A percentile compares a stretch with the other conserved stretches of the same genome.
Conservation (phyloP, 1,140 invertebrate species). For the Archivesica marissinica region DNA sequence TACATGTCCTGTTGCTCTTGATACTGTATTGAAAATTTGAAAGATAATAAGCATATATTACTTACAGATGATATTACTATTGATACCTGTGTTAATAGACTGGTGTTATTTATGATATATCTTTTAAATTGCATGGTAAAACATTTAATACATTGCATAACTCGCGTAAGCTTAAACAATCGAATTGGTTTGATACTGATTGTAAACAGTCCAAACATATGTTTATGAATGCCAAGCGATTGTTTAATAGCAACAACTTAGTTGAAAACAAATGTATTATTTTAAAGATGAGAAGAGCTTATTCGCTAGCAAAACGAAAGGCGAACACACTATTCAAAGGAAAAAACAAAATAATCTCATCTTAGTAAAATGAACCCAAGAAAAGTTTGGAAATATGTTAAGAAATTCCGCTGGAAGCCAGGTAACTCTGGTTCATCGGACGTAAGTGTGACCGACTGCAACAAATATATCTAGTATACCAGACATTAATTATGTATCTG, state of each 20-base stretch:
- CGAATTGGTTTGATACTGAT: neutral
- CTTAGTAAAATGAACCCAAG: neutral
- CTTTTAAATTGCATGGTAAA: neutral
- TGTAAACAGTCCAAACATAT: neutral
- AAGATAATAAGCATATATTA: too few relatives aligned
- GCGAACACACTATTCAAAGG: neutral
- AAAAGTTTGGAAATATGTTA: slow-evolving; percentile 1
- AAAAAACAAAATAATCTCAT: neutral
- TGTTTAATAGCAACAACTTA: neutral
- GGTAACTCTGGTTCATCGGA: neutral
- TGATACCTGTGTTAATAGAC: neutral
- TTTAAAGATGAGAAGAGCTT: neutral
- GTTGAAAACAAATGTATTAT: neutral
- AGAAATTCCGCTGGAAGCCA: neutral
- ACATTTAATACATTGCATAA: neutral
- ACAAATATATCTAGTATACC: too few relatives aligned
- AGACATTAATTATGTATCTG: too few relatives aligned
- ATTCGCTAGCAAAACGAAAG: neutral
- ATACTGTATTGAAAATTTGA: too few relatives aligned
- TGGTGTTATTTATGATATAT: neutral
- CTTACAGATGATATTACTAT: neutral
- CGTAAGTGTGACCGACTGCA: neutral
- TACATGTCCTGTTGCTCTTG: too few relatives aligned
- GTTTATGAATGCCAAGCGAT: neutral
- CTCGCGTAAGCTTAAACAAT: too few relatives aligned